phyloP scores from a whole-genome alignment of 2,888 invertebrate species.

The Caenorhabditis angaria region DNA sequence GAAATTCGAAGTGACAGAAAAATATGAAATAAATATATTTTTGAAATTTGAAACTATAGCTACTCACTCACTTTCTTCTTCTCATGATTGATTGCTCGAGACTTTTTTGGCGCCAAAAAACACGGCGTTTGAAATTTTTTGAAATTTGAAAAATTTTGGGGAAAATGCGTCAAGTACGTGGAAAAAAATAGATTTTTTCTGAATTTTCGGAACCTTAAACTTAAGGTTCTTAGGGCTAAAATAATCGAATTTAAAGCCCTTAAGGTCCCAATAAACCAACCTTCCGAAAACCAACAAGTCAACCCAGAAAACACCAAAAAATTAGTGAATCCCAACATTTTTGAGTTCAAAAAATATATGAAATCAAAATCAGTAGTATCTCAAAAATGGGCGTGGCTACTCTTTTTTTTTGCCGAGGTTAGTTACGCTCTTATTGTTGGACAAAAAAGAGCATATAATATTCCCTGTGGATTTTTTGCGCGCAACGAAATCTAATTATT shows the following conservation, averaged over 20 bases:
- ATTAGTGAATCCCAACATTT: background rate
- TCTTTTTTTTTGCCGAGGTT: background rate
- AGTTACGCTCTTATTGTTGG: background rate
- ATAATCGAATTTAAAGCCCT: too few relatives aligned
- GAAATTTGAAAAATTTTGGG: conserved; percentile 4
- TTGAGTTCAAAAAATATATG: background rate
- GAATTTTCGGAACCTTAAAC: background rate
- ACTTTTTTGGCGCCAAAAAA: background rate
- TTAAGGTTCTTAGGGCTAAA: too few relatives aligned
- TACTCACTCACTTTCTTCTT: too few relatives aligned
- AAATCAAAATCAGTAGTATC: background rate
- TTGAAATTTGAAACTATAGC: background rate
- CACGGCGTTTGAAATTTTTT: too few relatives aligned
- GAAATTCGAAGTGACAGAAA: background rate
- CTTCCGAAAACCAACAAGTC: background rate
- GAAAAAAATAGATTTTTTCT: too few relatives aligned
- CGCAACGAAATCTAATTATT: background rate
- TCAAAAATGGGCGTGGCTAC: background rate
- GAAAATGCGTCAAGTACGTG: too few relatives aligned
- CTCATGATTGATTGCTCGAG: background rate
- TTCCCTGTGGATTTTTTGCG: background rate
- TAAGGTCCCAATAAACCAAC: too few relatives aligned
- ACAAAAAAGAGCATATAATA: too few relatives aligned
- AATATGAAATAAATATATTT: background rate
- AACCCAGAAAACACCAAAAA: background rate